Base-by-base conservation (phyloP, 2,797 vertebrate genomes). In the Typhlichthys eigenmanni region DNA sequence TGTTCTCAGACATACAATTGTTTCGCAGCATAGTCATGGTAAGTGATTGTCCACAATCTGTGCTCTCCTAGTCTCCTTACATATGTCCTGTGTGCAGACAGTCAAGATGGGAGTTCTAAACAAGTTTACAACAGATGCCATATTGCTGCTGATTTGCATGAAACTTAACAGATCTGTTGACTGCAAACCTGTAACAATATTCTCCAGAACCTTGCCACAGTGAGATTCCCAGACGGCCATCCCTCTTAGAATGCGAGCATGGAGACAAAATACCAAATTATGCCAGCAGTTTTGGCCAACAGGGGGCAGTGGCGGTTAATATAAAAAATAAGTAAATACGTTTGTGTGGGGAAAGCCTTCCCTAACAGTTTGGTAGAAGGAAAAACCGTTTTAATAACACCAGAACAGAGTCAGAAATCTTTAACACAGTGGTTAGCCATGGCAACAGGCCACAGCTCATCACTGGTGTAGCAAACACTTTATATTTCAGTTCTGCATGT, bases 11-110 rank as follows among this genome's bases (percentile, higher is more conserved):
- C 61, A 5, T 1, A 50, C 19, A 34, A 55, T 4, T 45, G 54
- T 49, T 74, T 85, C 76, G 78, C 82, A 84, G 80, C 72, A 60
- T 68, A 13, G 34, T 64, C 63, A 72, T 3, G 13, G 45, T 64
- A 62, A 72, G 2, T 69, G 85, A 84, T 84, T 88, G 86, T 86
- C 85, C 81, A 57, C 60, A 60, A 67, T 71, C 17, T 73, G 74
- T 69, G 47, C 62, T 69, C 34, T 57, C 62, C 56, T 29, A 29
- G 24, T 29, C 24, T 38, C 13, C 19, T 17, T 7, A 34, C 69
- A 59, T 52, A 13, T 0, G 17, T 49, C 16, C 0, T 1, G 1
- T 71, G 60, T 74, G 62, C 65, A 14, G 71, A 64, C 68, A 51
- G 43, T 52, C 61, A 49, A 12, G 48, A 53, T 57, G 11, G 24